Conservation (phyloP, 1,140 invertebrate genomes). For the Chelonus insularis region DNA sequence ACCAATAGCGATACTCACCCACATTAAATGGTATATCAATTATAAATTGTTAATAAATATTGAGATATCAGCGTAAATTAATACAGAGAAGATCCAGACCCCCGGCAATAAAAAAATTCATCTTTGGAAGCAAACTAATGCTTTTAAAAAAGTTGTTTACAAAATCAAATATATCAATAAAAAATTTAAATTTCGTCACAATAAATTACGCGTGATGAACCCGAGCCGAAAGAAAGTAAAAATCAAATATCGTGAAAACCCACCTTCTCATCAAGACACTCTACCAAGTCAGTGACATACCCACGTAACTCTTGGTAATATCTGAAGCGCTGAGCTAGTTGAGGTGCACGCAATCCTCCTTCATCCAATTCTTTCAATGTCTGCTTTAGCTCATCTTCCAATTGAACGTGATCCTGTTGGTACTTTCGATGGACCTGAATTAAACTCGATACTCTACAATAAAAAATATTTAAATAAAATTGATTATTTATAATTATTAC, state of each 20-base stretch:
- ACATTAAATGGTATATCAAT: conserved; percentile 2
- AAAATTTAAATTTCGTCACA: not conserved
- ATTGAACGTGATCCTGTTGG: conserved; percentile 56
- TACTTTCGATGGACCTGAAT: conserved; percentile 66
- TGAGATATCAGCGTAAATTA: conserved; percentile 11
- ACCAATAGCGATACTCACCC: conserved; percentile 22
- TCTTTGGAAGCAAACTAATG: not conserved
- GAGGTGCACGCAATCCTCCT: conserved; percentile 66
- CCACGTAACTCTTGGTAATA: conserved; percentile 95
- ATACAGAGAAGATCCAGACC: conserved; percentile 58
- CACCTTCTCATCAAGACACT: conserved; percentile 93
- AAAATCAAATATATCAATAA: not conserved
- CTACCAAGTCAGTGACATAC: conserved; percentile 94
- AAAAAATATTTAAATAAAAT: conserved; percentile 22
- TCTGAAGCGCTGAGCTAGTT: conserved; percentile 76
- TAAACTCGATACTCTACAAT: conserved; percentile 62
- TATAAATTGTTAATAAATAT: not conserved
- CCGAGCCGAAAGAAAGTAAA: conserved; percentile 42
- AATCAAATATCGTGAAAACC: conserved; percentile 61
- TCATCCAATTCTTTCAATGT: conserved; percentile 67
- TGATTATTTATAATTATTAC: no score
- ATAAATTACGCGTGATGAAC: conserved; percentile 30
- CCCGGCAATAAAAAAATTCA: conserved; percentile 43
- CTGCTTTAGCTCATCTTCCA: conserved; percentile 65
- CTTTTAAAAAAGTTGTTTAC: not conserved